These are phyloP conservation scores for Temnothorax rugatulus DNA, from an alignment of 2,888 invertebrate species.

Conservation along the genomic window DNA sequence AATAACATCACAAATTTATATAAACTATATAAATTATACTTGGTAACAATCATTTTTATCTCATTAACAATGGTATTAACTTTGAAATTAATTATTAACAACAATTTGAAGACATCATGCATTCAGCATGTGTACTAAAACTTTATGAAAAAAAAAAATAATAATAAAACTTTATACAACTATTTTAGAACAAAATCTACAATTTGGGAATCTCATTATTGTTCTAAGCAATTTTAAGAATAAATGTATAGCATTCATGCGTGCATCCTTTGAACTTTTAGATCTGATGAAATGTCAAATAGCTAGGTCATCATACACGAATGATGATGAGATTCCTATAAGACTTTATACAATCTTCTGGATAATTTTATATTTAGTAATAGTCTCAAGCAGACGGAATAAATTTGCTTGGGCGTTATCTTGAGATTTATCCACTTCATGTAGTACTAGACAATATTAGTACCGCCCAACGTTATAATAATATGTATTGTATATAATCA, in stretches of 20 bases:
- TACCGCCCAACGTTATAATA: background rate
- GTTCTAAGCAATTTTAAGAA: background rate
- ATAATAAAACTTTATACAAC: background rate
- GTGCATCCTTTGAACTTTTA: conserved; percentile 45
- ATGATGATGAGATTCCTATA: conserved; percentile 31
- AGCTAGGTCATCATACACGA: background rate
- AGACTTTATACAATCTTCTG: conserved; percentile 25
- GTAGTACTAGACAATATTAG: conserved; percentile 18
- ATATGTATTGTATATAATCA: background rate
- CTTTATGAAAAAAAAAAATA: background rate
- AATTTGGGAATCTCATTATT: background rate
- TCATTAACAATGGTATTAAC: background rate
- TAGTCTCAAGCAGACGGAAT: conserved; percentile 38
- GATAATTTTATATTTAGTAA: conserved; percentile 35
- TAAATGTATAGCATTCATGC: conserved; percentile 17
- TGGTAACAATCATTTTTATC: background rate
- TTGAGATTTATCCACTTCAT: conserved; percentile 34
- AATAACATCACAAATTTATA: background rate
- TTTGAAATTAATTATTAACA: background rate
- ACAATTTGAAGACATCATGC: background rate
- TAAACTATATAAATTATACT: background rate
- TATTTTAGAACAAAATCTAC: background rate
- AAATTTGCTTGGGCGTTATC: conserved; percentile 38
- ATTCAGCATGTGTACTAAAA: background rate
- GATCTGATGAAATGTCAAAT: conserved; percentile 38